A percentile compares a stretch with the other conserved stretches of the same genome.
Conservation (phyloP, 2,888 invertebrate species). For the Tipula unca region DNA sequence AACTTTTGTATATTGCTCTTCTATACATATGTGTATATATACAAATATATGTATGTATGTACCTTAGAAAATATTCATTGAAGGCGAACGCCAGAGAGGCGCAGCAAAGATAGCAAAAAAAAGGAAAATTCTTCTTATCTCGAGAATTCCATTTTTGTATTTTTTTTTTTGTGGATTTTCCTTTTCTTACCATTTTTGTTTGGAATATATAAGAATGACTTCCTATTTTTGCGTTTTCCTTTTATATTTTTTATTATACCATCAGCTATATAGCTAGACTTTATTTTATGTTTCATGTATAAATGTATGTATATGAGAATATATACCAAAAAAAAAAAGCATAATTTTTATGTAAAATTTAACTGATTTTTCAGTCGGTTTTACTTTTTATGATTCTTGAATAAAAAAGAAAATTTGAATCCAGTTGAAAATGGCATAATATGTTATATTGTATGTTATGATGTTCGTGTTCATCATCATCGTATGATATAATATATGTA, state of each 20-base stretch:
- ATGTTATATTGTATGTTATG: neutral
- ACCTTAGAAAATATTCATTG: neutral
- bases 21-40: neutral
- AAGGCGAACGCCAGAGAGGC: neutral
- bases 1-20: neutral
- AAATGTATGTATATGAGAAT: neutral
- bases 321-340: neutral
- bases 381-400: neutral
- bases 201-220: neutral
- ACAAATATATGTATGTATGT: neutral
- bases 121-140: neutral
- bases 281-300: neutral
- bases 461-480: neutral
- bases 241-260: neutral
- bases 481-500: neutral
- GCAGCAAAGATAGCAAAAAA: neutral
- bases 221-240: neutral
- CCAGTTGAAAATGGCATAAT: neutral
- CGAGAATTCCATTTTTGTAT: neutral
- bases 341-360: constrained; percentile 14
- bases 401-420: constrained; percentile 14
- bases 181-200: neutral
- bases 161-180: neutral
- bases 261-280: neutral
- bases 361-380: neutral